phyloP scores from a whole-genome alignment of 2,888 invertebrate genomes.

The Meghimatium bilineatum region DNA sequence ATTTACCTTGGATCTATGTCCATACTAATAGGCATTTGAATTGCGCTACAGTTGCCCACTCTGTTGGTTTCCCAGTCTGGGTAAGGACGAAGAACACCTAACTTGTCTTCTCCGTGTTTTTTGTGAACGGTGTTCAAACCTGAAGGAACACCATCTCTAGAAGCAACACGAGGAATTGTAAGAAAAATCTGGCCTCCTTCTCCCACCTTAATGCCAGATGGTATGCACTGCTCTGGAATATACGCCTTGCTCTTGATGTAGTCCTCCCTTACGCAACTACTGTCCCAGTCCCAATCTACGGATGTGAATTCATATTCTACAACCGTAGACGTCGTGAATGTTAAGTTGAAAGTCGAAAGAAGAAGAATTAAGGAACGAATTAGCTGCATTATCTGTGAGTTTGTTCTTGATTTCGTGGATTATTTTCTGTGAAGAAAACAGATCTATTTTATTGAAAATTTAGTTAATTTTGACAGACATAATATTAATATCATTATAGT shows the following conservation, averaged over 20 bases:
- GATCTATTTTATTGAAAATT: too few species aligned
- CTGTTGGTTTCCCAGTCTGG: slow-evolving; percentile 63
- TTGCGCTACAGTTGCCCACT: slow-evolving; percentile 61
- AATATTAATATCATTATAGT: too few species aligned
- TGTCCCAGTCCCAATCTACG: slow-evolving; percentile 55
- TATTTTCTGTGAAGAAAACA: not conserved
- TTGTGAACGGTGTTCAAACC: slow-evolving; percentile 45
- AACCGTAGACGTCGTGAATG: not conserved
- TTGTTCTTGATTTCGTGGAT: not conserved
- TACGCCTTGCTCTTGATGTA: slow-evolving; percentile 6
- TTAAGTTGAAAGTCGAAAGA: not conserved
- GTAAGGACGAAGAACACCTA: slow-evolving; percentile 57
- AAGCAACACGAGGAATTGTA: not conserved
- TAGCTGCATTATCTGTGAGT: not conserved
- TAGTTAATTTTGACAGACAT: too few species aligned
- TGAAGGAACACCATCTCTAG: slow-evolving; percentile 9
- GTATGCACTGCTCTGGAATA: not conserved
- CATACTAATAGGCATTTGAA: slow-evolving; percentile 68
- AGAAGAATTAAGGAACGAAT: not conserved
- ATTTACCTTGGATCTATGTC: slow-evolving; percentile 61
- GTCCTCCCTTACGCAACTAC: not conserved
- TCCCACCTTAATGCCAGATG: slow-evolving; percentile 14
- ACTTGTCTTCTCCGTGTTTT: not conserved
- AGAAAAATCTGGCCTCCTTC: slow-evolving; percentile 13
- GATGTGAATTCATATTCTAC: slow-evolving; percentile 58